Evolutionary conservation across 2,113 vertebrate genomes (phyloP).

Genomic region (Alethe castanea): DNA sequence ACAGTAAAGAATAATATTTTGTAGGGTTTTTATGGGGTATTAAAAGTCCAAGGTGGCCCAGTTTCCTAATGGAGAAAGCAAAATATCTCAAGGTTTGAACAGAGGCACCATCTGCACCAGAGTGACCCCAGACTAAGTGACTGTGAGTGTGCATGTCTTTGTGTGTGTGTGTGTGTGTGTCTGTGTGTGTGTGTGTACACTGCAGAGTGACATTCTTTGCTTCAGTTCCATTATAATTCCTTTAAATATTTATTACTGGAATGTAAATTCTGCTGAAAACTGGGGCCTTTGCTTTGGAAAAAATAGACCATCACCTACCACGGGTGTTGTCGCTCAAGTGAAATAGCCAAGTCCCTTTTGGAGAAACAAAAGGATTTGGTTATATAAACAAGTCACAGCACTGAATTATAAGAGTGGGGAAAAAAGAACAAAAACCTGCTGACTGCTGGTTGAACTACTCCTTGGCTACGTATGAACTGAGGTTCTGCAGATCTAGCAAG

Average conservation of each 20-base stretch:
- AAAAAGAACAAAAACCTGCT: neutral
- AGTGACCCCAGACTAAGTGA: neutral
- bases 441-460: neutral
- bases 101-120: neutral
- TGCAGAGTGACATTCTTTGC: conserved; percentile 36
- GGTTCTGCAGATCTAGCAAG: conserved; percentile 22
- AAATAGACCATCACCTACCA: neutral
- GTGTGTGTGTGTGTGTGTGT: neutral
- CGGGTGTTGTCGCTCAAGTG: conserved; percentile 13
- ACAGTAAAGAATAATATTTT: conserved; percentile 7
- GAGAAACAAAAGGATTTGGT: conserved; percentile 59
- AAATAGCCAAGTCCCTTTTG: conserved; percentile 33
- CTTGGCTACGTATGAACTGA: neutral
- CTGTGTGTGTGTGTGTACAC: neutral
- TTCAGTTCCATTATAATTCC: conserved; percentile 53
- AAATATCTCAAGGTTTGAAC: conserved; percentile 5
- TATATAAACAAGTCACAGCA: conserved; percentile 52
- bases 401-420: neutral
- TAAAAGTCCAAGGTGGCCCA: neutral
- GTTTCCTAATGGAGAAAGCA: neutral
- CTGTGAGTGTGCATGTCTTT: neutral
- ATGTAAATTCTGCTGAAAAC: conserved; percentile 64
- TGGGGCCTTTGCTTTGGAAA: conserved; percentile 53
- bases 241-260: conserved; percentile 75
- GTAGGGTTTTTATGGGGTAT: neutral